Evolutionary conservation across 1,140 invertebrate species (phyloP).

Genomic region (Formica exsecta): DNA sequence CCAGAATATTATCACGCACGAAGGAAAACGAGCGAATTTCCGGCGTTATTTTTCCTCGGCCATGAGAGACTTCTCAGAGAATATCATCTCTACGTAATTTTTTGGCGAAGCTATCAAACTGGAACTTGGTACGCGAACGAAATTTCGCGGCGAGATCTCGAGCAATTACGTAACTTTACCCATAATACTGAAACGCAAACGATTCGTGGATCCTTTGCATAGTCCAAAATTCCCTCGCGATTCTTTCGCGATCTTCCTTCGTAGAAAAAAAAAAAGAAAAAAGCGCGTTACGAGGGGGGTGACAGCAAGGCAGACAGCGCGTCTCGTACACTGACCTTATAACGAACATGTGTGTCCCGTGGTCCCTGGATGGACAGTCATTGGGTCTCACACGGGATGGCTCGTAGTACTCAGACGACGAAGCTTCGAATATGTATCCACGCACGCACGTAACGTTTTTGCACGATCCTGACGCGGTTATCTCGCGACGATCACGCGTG

Average conservation of each 20-base stretch:
- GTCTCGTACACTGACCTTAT: slow-evolving; percentile 83
- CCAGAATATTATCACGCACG: slow-evolving; percentile 14
- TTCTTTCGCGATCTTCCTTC: background rate
- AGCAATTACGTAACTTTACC: slow-evolving; percentile 23
- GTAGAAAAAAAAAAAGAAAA: background rate
- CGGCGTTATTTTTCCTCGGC: slow-evolving; percentile 40
- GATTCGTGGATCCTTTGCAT: slow-evolving; percentile 5
- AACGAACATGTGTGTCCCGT: slow-evolving; percentile 86
- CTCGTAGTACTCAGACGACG: slow-evolving; percentile 70
- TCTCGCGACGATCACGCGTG: slow-evolving; percentile 68
- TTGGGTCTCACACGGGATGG: slow-evolving; percentile 82
- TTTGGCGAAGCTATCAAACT: background rate
- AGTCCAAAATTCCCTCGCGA: slow-evolving; percentile 25
- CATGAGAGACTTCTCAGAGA: slow-evolving; percentile 12
- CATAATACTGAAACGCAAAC: background rate
- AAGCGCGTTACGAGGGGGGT: background rate
- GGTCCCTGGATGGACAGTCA: slow-evolving; percentile 85
- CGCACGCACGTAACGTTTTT: slow-evolving; percentile 68
- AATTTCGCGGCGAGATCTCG: background rate
- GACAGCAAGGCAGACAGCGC: slow-evolving; percentile 15
- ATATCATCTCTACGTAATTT: background rate
- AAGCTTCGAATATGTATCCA: slow-evolving; percentile 64
- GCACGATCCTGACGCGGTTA: slow-evolving; percentile 64
- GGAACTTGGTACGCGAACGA: background rate
- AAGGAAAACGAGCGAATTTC: slow-evolving; percentile 23